These are phyloP conservation scores for Cacoxenus indagator DNA, from an alignment of 2,888 invertebrate genomes.

Conservation along the genomic window DNA sequence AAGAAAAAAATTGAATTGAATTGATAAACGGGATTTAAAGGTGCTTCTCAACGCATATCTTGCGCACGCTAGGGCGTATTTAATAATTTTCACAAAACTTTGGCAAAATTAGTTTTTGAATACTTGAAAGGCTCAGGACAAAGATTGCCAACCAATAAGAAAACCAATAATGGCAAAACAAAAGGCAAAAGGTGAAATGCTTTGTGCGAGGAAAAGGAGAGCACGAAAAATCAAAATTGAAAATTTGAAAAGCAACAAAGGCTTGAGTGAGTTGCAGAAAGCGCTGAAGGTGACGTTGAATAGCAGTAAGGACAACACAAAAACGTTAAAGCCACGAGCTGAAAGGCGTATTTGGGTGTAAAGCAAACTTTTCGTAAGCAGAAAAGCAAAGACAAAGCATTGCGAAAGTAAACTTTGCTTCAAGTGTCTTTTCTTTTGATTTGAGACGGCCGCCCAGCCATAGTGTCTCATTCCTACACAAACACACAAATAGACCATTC, in stretches of 20 bases:
- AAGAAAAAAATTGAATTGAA: too few relatives aligned
- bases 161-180: slow-evolving; percentile 2
- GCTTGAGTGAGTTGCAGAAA: background rate
- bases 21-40: slow-evolving; percentile 10
- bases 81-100: background rate
- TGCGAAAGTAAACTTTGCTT: slow-evolving; percentile 42
- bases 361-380: slow-evolving; percentile 45
- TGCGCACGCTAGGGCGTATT: background rate
- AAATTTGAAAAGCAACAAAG: background rate
- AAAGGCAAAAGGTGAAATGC: background rate
- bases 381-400: slow-evolving; percentile 35
- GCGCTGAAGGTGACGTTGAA: background rate
- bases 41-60: background rate
- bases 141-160: background rate
- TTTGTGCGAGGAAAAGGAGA: background rate
- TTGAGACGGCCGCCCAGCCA: background rate
- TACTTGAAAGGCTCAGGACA: background rate
- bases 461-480: slow-evolving; percentile 48
- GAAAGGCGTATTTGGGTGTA: slow-evolving; percentile 48
- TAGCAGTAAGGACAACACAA: background rate
- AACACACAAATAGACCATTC: slow-evolving; percentile 11
- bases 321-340: slow-evolving; percentile 63
- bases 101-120: background rate
- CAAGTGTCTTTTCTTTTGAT: slow-evolving; percentile 32
- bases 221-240: slow-evolving; percentile 12